phyloP scores from a whole-genome alignment of 2,113 vertebrate genomes.

The Ciconia maguari region DNA sequence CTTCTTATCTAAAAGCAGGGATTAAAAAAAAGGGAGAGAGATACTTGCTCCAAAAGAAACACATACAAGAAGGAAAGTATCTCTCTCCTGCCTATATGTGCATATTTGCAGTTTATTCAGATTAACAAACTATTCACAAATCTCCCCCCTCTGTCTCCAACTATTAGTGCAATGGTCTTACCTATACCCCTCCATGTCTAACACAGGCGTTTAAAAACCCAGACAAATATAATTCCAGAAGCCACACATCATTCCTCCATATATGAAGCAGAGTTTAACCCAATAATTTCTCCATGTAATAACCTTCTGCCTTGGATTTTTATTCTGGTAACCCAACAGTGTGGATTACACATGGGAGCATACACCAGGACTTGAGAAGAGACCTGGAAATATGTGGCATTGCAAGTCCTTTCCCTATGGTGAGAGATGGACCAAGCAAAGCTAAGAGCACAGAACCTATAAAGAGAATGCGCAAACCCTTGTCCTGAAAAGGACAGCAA shows the following conservation, averaged over 20 bases:
- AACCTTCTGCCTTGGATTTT: neutral
- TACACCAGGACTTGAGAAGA: neutral
- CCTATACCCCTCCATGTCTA: neutral
- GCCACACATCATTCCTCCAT: neutral
- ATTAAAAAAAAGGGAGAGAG: neutral
- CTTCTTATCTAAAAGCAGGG: neutral
- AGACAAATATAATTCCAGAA: neutral
- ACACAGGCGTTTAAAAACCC: neutral
- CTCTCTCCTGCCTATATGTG: neutral
- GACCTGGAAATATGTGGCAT: neutral
- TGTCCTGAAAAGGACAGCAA: neutral
- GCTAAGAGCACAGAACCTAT: neutral
- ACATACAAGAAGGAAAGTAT: neutral
- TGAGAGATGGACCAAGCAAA: rapidly evolving
- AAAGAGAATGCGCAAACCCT: neutral
- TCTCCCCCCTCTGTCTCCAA: neutral
- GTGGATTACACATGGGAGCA: neutral
- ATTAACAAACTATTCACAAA: neutral
- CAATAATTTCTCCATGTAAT: neutral
- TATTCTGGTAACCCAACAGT: neutral
- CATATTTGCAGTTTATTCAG: neutral
- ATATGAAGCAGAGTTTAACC: neutral
- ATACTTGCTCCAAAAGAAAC: neutral
- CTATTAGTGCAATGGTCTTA: neutral
- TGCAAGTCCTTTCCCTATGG: neutral